Percentiles rank a stretch among this genome's conserved stretches.
Evolutionary conservation across 2,113 vertebrate genomes (phyloP).

Genomic region (Cacatua alba): DNA sequence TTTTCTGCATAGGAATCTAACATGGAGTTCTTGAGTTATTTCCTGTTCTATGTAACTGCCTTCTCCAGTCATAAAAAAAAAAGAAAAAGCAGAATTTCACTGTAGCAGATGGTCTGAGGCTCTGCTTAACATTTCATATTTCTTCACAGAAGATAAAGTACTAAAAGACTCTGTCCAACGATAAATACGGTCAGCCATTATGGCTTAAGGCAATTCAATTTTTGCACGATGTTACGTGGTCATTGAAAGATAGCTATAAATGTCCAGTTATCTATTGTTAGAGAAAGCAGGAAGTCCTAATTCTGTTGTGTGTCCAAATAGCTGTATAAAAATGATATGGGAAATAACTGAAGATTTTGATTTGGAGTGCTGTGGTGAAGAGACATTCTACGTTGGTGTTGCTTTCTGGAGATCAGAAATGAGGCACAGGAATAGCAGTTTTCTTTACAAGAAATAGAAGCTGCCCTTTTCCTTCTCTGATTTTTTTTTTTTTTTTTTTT

Average conservation of each 20-base stretch:
- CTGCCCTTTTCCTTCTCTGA: background rate
- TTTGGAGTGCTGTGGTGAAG: background rate
- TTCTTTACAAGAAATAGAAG: background rate
- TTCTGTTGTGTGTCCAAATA: background rate
- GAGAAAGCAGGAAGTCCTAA: background rate
- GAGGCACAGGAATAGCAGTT: background rate
- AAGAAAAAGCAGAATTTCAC: background rate
- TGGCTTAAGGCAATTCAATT: background rate
- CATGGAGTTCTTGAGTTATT: background rate
- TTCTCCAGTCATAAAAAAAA: background rate
- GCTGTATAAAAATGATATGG: background rate
- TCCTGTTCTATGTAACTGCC: background rate
- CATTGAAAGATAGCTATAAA: background rate
- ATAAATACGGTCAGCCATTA: background rate
- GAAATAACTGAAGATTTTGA: background rate
- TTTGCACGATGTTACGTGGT: background rate
- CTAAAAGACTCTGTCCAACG: background rate
- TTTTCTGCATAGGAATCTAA: background rate
- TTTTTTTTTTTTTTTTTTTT: too few relatives aligned
- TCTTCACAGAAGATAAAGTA: background rate
- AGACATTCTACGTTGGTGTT: background rate
- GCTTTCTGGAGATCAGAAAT: background rate
- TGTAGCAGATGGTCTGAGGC: background rate
- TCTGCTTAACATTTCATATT: background rate
- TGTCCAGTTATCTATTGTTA: background rate